A percentile compares a stretch with the other conserved stretches of the same genome.
These are phyloP conservation scores for Neoscelio sp. DNA, from an alignment of 2,888 invertebrate genomes.

Conservation along the genomic window DNA sequence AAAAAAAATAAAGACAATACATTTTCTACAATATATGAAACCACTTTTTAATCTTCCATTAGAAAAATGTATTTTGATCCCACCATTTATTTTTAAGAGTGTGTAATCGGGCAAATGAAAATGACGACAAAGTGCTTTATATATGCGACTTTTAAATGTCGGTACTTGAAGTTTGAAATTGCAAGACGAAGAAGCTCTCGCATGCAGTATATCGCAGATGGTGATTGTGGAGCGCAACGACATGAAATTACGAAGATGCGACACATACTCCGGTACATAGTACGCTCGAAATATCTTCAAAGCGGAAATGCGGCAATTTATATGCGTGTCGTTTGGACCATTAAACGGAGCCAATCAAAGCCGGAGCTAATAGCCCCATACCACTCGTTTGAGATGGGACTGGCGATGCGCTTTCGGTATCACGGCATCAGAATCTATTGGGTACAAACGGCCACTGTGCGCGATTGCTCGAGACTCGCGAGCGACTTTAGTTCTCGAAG, in stretches of 20 bases:
- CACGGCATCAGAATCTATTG: slow-evolving; percentile 81
- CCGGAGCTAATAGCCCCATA: slow-evolving; percentile 79
- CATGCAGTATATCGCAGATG: slow-evolving; percentile 59
- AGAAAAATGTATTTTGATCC: no score
- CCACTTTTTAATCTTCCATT: background rate
- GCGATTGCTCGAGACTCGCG: slow-evolving; percentile 69
- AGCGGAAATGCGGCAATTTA: slow-evolving; percentile 81
- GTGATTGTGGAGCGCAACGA: slow-evolving; percentile 65
- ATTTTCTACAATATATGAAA: no score
- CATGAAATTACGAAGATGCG: slow-evolving; percentile 68
- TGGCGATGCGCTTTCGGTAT: slow-evolving; percentile 77
- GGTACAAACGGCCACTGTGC: slow-evolving; percentile 80
- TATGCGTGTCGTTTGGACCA: slow-evolving; percentile 81
- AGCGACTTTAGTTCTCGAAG: slow-evolving; percentile 67
- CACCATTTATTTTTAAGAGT: slow-evolving; percentile 13
- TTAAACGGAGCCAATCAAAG: slow-evolving; percentile 82
- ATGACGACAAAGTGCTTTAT: slow-evolving; percentile 42
- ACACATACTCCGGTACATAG: slow-evolving; percentile 66
- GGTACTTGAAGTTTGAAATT: slow-evolving; percentile 51
- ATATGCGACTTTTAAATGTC: slow-evolving; percentile 33
- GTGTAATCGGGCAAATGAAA: slow-evolving; percentile 27
- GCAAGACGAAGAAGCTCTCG: slow-evolving; percentile 55
- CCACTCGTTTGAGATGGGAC: slow-evolving; percentile 75
- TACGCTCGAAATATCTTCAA: slow-evolving; percentile 78
- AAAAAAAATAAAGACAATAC: no score